phyloP scores from a whole-genome alignment of 1,140 invertebrate species.

The Luehdorfia chinensis region DNA sequence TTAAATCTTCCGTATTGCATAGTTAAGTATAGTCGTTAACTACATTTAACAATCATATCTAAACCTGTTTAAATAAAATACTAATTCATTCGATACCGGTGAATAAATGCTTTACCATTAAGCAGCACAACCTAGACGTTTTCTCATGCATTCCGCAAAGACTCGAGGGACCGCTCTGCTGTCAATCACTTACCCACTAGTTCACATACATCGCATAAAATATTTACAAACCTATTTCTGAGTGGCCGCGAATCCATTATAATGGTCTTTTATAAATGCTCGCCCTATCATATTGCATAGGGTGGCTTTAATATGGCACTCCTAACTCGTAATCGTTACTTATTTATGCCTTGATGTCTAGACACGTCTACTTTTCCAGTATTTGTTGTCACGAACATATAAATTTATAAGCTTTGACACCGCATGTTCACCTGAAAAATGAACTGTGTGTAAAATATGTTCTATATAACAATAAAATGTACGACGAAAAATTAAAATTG shows the following conservation, averaged over 20 bases:
- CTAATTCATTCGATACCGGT: no score
- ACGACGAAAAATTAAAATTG: no score
- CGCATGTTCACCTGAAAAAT: conserved; percentile 23
- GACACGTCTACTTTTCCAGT: conserved; percentile 44
- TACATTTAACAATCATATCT: no score
- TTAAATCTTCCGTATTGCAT: no score
- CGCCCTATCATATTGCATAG: conserved; percentile 61
- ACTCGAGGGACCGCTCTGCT: conserved; percentile 41
- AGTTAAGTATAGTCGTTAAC: no score
- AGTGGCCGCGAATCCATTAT: conserved; percentile 65
- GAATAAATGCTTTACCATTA: no score
- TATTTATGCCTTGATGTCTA: conserved; percentile 58
- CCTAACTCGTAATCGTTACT: conserved; percentile 50
- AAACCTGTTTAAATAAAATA: no score
- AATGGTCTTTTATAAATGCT: conserved; percentile 58
- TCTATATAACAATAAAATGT: no score
- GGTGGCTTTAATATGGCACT: conserved; percentile 43
- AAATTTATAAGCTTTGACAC: conserved; percentile 49
- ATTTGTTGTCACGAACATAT: conserved; percentile 58
- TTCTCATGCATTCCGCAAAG: conserved; percentile 31
- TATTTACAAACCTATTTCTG: conserved; percentile 68
- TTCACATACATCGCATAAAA: conserved; percentile 60
- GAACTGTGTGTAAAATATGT: no score
- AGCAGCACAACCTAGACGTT: conserved; percentile 18
- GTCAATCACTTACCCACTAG: conserved; percentile 62